Evolutionary conservation across 2,888 invertebrate species (phyloP), one percentile per base, ranked within the genome.

Genomic region (Sesia apiformis): DNA sequence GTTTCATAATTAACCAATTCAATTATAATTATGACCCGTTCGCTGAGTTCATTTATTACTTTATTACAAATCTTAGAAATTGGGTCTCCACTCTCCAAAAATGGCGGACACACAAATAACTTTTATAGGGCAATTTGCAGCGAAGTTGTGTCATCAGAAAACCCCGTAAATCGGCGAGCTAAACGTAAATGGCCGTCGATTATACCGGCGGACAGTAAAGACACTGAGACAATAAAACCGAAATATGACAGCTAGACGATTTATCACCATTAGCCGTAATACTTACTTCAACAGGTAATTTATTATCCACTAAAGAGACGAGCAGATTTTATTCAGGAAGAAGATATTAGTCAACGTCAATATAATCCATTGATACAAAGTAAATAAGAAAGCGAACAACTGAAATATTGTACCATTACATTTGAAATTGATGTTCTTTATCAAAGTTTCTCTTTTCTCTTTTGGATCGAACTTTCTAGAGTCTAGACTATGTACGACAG

Each of bases 121-220:
- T 81, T 84, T 84, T 82, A 85, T 84, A 72, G 79, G 74, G 81
- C 79, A 74, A 80, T 83, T 83, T 73, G 76, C 74, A 76, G 76
- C 74, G 66, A 76, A 80, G 79, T 83, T 83, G 79, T 79, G 80
- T 81, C 81, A 81, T 84, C 81, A 78, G 72, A 75, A 74, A 78
- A 74, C 70, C 71, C 72, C 72, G 79, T 83, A 81, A 84, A 85
- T 83, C 74, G 77, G 73, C 65, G 69, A 64, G 66, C 68, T 72
- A 72, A 73, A 76, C 76, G 78, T 78, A 76, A 84, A 81, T 78
- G 76, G 72, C 68, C 70, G 68, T 64, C 76, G 77, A 81, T 80
- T 79, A 66, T 59, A 60, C 59, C 60, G 66, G 58, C 58, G 67
- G 69, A 63, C 67, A 70, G 68, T 67, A 68, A 63, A 69, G 74